Percentiles rank a stretch among this genome's conserved stretches.
Evolutionary conservation across 1,140 invertebrate genomes (phyloP).

Genomic region (Nephotettix cincticeps): DNA sequence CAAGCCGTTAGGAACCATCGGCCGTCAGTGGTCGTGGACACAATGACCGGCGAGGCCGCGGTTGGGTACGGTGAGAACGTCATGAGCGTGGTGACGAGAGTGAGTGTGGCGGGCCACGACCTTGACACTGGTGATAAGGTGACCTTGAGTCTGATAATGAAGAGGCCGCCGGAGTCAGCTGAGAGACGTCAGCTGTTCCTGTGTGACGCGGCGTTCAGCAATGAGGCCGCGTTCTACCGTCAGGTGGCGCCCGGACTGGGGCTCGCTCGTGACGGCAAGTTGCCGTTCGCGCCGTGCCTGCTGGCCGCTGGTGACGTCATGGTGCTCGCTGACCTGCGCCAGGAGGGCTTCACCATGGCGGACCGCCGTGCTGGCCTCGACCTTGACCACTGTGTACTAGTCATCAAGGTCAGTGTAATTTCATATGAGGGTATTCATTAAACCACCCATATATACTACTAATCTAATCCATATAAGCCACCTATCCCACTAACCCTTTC

Average conservation of each 20-base stretch:
- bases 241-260: neutral
- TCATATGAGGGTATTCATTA: too few relatives aligned
- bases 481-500: too few relatives aligned
- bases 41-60: too few relatives aligned
- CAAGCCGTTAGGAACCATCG: too few relatives aligned
- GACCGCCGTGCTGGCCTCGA: neutral
- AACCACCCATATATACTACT: too few relatives aligned
- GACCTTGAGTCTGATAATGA: neutral
- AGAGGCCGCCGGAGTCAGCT: neutral
- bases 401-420: neutral
- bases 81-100: too few relatives aligned
- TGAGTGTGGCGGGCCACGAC: too few relatives aligned
- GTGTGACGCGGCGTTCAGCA: neutral
- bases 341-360: slow-evolving; percentile 11
- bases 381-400: slow-evolving; percentile 9
- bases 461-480: too few relatives aligned
- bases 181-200: neutral
- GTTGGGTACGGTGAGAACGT: too few relatives aligned
- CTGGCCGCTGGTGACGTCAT: slow-evolving; percentile 1
- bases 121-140: neutral
- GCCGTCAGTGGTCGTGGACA: too few relatives aligned
- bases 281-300: neutral
- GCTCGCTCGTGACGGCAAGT: neutral
- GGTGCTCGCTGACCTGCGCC: slow-evolving; percentile 1
- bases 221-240: neutral